Conservation (phyloP, 2,797 vertebrate species). For the Myotis findleyi region DNA sequence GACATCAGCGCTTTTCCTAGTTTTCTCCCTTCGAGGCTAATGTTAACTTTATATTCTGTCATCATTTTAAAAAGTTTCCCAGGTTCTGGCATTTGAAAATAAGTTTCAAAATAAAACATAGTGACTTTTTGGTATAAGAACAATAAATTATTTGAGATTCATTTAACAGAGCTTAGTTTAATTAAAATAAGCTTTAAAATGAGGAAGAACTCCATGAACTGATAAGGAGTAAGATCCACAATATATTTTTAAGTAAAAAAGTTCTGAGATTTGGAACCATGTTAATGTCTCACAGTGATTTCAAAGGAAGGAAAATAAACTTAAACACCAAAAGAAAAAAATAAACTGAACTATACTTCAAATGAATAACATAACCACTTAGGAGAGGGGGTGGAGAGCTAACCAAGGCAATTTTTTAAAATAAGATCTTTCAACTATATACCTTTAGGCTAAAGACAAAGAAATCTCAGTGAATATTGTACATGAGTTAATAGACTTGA, state of each 20-base stretch:
- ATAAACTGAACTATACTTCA: slow-evolving; percentile 17
- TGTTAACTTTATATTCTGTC: neutral
- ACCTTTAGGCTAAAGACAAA: neutral
- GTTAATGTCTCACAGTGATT: neutral
- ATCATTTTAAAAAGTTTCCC: neutral
- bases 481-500: neutral
- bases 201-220: neutral
- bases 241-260: slow-evolving; percentile 31
- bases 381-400: neutral
- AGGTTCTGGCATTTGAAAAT: neutral
- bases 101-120: slow-evolving; percentile 23
- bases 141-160: neutral
- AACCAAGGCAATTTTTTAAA: neutral
- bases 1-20: slow-evolving; percentile 41
- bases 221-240: neutral
- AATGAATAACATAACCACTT: neutral
- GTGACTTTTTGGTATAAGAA: neutral
- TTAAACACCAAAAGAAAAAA: slow-evolving; percentile 26
- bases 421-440: neutral
- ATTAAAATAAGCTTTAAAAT: slow-evolving; percentile 51
- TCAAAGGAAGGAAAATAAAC: slow-evolving; percentile 27
- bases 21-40: slow-evolving; percentile 31
- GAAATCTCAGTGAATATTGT: neutral
- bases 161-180: neutral
- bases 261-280: slow-evolving; percentile 9